phyloP scores from a whole-genome alignment of 2,113 vertebrate species.

The Xiphias gladius region DNA sequence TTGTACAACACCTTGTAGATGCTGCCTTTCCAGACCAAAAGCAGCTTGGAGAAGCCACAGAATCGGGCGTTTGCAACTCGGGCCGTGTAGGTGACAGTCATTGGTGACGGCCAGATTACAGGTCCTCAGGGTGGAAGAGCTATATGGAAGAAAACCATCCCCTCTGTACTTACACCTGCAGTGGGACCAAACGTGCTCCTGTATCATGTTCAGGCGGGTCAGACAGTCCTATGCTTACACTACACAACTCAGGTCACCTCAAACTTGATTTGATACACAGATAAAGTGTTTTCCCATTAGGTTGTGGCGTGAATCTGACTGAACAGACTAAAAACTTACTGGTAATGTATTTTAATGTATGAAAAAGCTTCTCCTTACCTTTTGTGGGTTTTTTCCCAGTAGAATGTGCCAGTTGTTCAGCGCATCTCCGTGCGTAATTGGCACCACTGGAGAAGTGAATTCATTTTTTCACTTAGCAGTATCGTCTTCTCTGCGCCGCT shows the following conservation, averaged over 20 bases:
- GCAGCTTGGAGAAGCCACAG: slow-evolving; percentile 92
- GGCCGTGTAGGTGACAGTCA: slow-evolving; percentile 95
- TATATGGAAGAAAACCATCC: background rate
- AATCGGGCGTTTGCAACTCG: slow-evolving; percentile 93
- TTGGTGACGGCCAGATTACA: slow-evolving; percentile 57
- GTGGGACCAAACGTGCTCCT: background rate
- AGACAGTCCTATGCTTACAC: background rate
- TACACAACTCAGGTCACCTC: background rate
- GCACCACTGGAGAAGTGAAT: slow-evolving; percentile 40
- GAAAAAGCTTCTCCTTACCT: slow-evolving; percentile 43
- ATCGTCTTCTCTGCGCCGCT: background rate
- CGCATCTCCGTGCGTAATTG: slow-evolving; percentile 52
- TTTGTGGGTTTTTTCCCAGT: background rate
- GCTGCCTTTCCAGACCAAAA: slow-evolving; percentile 93
- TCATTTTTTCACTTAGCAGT: slow-evolving; percentile 32
- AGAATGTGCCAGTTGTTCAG: slow-evolving; percentile 23
- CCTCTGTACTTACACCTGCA: background rate
- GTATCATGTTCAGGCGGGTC: background rate
- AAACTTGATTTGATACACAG: background rate
- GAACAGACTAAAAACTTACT: background rate
- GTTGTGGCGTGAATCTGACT: background rate
- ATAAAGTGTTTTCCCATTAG: too few species aligned
- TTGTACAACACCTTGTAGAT: slow-evolving; percentile 96
- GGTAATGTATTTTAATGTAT: fast-evolving
- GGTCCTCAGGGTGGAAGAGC: background rate